These are phyloP conservation scores for Oncorhynchus keta DNA, from an alignment of 2,113 vertebrate species.

Conservation along the genomic window DNA sequence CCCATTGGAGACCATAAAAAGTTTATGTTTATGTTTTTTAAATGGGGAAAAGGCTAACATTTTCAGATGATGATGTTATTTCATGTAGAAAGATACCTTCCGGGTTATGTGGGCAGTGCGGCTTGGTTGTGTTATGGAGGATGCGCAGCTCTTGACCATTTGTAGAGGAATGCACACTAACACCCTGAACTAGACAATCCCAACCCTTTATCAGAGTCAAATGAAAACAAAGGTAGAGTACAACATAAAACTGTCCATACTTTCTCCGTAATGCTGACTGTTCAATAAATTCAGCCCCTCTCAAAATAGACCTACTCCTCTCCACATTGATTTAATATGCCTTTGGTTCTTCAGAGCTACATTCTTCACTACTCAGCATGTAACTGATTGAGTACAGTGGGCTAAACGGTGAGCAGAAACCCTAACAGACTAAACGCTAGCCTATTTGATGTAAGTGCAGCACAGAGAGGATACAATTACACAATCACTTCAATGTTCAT, in stretches of 20 bases:
- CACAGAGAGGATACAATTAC: conserved; percentile 42
- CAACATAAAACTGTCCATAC: not conserved
- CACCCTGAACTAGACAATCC: too few relatives aligned
- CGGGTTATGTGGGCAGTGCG: too few relatives aligned
- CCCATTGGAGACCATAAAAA: too few relatives aligned
- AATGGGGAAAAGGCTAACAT: not conserved
- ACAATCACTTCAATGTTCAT: conserved; percentile 40
- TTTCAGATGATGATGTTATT: not conserved
- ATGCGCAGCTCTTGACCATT: too few relatives aligned
- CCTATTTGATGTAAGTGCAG: conserved; percentile 36
- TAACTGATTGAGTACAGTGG: not conserved
- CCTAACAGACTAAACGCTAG: conserved; percentile 25
- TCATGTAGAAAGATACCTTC: not conserved
- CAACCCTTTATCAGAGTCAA: not conserved
- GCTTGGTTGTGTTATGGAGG: too few relatives aligned
- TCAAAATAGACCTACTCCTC: not conserved
- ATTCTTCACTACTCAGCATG: not conserved
- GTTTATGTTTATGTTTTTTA: too few relatives aligned
- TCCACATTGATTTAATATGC: not conserved
- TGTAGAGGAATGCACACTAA: too few relatives aligned
- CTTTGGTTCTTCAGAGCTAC: not conserved
- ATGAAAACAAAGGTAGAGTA: not conserved
- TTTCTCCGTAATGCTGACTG: not conserved
- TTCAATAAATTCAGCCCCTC: not conserved
- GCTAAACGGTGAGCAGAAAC: not conserved